A percentile compares a stretch with the other conserved stretches of the same genome.
Conservation (phyloP, 2,888 invertebrate species). For the Herminia tarsipennalis region DNA sequence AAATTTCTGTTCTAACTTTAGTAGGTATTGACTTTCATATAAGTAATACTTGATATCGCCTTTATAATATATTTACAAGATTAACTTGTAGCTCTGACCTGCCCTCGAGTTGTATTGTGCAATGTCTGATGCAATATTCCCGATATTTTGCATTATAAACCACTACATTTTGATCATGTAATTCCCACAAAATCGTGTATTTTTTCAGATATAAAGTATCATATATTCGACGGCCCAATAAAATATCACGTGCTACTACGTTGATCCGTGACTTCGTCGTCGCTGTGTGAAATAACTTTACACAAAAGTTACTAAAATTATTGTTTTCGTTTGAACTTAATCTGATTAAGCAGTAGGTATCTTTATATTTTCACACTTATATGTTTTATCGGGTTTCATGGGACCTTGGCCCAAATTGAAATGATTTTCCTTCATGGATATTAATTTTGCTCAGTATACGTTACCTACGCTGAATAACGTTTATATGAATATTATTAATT, state of each 20-base stretch:
- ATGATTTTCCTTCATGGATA: constrained; percentile 41
- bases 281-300: no score
- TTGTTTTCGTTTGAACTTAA: constrained; percentile 25
- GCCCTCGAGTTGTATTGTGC: constrained; percentile 45
- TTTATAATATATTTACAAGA: constrained; percentile 19
- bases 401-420: constrained; percentile 47
- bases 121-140: constrained; percentile 63
- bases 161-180: no score
- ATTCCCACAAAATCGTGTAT: no score
- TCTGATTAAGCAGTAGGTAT: constrained; percentile 24
- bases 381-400: constrained; percentile 38
- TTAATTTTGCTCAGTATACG: constrained; percentile 26
- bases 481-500: constrained; percentile 30
- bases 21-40: constrained; percentile 8
- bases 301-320: constrained; percentile 26
- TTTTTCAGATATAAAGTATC: no score
- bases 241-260: no score
- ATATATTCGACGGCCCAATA: no score
- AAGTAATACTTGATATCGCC: constrained; percentile 18
- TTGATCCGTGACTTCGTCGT: no score
- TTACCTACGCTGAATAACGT: constrained; percentile 23
- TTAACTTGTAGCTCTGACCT: constrained; percentile 37
- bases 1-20: constrained; percentile 3
- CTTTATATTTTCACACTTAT: constrained; percentile 29
- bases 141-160: constrained; percentile 39